Percentiles rank a stretch among this genome's conserved stretches.
These are phyloP conservation scores for Chalcis sispes DNA, from an alignment of 2,888 invertebrate genomes.

Conservation along the genomic window DNA sequence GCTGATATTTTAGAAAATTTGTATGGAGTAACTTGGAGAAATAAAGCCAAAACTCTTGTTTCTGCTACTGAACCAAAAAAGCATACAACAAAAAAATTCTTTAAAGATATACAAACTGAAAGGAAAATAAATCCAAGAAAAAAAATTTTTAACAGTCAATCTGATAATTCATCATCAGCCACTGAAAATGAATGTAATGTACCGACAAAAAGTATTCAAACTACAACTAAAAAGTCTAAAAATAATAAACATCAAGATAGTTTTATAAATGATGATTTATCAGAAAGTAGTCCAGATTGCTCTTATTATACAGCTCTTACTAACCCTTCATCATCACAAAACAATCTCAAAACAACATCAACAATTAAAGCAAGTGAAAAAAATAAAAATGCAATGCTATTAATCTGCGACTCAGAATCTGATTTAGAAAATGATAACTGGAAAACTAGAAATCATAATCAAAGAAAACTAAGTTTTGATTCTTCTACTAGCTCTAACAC, in stretches of 20 bases:
- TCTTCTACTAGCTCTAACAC: slow-evolving; percentile 67
- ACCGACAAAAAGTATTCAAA: slow-evolving; percentile 23
- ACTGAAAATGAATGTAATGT: slow-evolving; percentile 44
- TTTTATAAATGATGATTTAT: slow-evolving; percentile 67
- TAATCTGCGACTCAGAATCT: slow-evolving; percentile 70
- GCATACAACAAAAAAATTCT: slow-evolving; percentile 51
- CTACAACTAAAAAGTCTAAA: slow-evolving; percentile 51
- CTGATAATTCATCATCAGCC: slow-evolving; percentile 40
- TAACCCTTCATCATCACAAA: slow-evolving; percentile 59
- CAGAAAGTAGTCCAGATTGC: slow-evolving; percentile 66
- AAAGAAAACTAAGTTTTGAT: slow-evolving; percentile 62
- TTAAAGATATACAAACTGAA: slow-evolving; percentile 68
- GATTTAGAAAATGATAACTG: slow-evolving; percentile 60
- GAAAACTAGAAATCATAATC: slow-evolving; percentile 30
- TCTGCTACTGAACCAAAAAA: slow-evolving; percentile 66
- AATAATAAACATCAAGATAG: slow-evolving; percentile 56
- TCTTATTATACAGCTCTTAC: slow-evolving; percentile 71
- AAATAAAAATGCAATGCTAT: slow-evolving; percentile 59
- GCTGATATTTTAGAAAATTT: slow-evolving; percentile 76
- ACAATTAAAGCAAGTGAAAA: slow-evolving; percentile 23
- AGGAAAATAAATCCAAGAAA: slow-evolving; percentile 59
- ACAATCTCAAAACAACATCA: slow-evolving; percentile 29
- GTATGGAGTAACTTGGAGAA: slow-evolving; percentile 79
- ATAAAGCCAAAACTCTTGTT: slow-evolving; percentile 68
- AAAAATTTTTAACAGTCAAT: slow-evolving; percentile 14